A percentile compares a stretch with the other conserved stretches of the same genome.
phyloP scores from a whole-genome alignment of 2,113 vertebrate species.

The Todiramphus saurophagus region DNA sequence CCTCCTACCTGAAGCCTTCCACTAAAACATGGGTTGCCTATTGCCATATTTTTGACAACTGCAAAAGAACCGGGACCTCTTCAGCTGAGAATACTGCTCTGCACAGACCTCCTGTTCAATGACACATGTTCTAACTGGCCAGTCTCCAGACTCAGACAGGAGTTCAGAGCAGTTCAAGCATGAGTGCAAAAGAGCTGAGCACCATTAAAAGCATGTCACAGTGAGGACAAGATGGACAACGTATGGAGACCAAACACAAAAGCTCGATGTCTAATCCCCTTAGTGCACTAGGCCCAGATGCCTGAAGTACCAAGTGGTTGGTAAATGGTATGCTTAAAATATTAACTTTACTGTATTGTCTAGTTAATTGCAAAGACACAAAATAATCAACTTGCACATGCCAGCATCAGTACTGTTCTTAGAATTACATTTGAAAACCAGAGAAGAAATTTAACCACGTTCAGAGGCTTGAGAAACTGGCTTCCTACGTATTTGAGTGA shows the following conservation, averaged over 20 bases:
- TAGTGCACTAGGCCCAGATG: background rate
- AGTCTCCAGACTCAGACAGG: background rate
- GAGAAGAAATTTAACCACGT: background rate
- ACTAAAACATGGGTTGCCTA: background rate
- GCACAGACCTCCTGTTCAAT: accelerated
- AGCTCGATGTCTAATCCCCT: background rate
- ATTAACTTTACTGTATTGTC: background rate
- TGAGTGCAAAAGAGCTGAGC: background rate
- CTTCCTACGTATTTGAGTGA: background rate
- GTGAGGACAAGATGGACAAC: background rate
- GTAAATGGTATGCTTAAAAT: background rate
- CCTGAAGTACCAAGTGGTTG: background rate
- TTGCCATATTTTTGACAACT: background rate
- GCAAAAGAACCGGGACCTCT: background rate
- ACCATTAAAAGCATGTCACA: accelerated
- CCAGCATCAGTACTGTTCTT: background rate
- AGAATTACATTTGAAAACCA: background rate
- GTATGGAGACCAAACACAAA: background rate
- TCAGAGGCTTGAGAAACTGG: background rate
- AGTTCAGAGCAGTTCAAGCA: background rate
- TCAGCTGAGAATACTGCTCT: background rate
- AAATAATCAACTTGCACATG: background rate
- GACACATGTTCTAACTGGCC: accelerated
- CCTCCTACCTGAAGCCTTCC: background rate
- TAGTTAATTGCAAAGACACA: background rate